Conservation (phyloP, 1,140 invertebrate genomes). For the Epicauta chinensis region DNA sequence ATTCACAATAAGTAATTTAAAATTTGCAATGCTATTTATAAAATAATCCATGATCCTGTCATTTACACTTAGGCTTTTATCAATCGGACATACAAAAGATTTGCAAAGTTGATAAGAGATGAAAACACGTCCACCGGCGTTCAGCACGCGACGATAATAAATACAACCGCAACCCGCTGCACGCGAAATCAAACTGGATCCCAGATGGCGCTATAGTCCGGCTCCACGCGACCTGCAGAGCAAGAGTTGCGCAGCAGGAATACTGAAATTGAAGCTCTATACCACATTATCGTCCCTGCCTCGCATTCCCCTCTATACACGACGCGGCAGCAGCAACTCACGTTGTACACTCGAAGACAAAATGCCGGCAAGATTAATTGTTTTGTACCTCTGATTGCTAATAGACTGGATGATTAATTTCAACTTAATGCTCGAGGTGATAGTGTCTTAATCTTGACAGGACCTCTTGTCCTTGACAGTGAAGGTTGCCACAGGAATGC, state of each 20-base stretch:
- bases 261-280: background rate
- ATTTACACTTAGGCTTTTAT: too few species aligned
- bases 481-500: too few species aligned
- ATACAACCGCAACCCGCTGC: conserved; percentile 6
- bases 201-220: conserved; percentile 9
- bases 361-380: conserved; percentile 12
- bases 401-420: conserved; percentile 9
- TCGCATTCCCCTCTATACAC: too few species aligned
- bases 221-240: conserved; percentile 9
- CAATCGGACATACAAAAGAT: too few species aligned
- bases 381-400: conserved; percentile 12
- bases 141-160: background rate
- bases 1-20: too few species aligned
- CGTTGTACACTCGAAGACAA: conserved; percentile 7
- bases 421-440: background rate
- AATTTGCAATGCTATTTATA: too few species aligned
- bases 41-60: too few species aligned
- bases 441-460: too few species aligned
- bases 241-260: conserved; percentile 8
- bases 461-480: too few species aligned
- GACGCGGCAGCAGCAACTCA: too few species aligned
- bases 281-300: background rate
- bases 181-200: conserved; percentile 1
- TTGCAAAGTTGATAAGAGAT: too few species aligned
- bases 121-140: background rate